Conservation (phyloP, 2,888 invertebrate genomes). For the Mythimna albipuncta region DNA sequence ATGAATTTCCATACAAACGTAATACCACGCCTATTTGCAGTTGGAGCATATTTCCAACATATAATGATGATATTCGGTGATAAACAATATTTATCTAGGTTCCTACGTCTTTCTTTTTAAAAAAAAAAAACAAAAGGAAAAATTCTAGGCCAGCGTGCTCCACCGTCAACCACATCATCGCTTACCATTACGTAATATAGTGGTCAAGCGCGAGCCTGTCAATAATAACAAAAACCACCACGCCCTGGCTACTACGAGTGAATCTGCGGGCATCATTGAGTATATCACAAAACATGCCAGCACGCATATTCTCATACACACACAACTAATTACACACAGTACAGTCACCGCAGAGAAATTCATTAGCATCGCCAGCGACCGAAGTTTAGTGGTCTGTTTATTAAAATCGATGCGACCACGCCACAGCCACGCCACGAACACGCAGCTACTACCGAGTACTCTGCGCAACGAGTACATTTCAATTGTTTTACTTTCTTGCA, state of each 20-base stretch:
- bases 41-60: too few species aligned
- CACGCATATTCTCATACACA: slow-evolving; percentile 13
- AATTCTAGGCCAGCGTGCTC: too few species aligned
- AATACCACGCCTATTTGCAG: too few species aligned
- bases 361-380: slow-evolving; percentile 57
- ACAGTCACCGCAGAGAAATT: slow-evolving; percentile 60
- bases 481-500: slow-evolving; percentile 26
- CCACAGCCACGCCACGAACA: slow-evolving; percentile 32
- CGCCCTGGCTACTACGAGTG: not conserved
- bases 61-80: too few species aligned
- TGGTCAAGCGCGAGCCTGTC: too few species aligned
- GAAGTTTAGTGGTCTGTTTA: slow-evolving; percentile 59
- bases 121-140: too few species aligned
- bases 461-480: slow-evolving; percentile 6
- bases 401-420: slow-evolving; percentile 66
- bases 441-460: slow-evolving; percentile 27
- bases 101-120: too few species aligned
- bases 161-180: too few species aligned
- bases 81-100: too few species aligned
- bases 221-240: too few species aligned
- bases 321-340: slow-evolving; percentile 50
- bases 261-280: not conserved
- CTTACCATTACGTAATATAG: too few species aligned
- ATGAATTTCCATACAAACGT: too few species aligned
- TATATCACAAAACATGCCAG: slow-evolving; percentile 20